Conservation (phyloP, 92 coral and sea anemone species). For the Porites cylindrica region DNA sequence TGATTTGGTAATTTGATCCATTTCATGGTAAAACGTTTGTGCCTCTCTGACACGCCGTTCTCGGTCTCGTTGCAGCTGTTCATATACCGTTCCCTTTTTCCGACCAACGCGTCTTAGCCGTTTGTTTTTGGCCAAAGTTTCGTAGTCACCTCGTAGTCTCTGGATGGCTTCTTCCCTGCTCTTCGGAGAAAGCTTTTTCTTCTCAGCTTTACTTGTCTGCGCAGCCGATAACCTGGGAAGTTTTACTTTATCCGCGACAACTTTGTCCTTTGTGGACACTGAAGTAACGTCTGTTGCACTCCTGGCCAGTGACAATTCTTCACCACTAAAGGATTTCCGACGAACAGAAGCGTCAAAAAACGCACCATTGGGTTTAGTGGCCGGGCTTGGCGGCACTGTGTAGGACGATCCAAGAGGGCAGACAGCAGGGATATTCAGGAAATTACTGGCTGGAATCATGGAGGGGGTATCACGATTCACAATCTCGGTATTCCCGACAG, state of each 20-base stretch:
- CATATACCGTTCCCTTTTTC: constrained; percentile 21
- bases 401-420: neutral
- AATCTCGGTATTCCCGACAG: constrained; percentile 17
- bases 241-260: neutral
- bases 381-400: constrained; percentile 49
- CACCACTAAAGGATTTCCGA: constrained; percentile 19
- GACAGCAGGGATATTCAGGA: constrained; percentile 7
- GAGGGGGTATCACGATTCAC: constrained; percentile 25
- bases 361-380: neutral
- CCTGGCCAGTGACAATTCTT: constrained; percentile 8
- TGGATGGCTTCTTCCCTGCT: constrained; percentile 36
- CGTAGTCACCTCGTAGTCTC: constrained; percentile 6
- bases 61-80: constrained; percentile 36
- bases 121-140: constrained; percentile 16
- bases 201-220: constrained; percentile 4
- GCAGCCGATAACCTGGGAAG: constrained; percentile 13
- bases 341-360: constrained; percentile 9
- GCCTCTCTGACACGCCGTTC: constrained; percentile 28
- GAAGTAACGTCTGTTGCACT: constrained; percentile 15
- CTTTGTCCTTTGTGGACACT: neutral
- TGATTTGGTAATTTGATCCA: constrained; percentile 56
- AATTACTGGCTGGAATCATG: neutral
- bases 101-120: constrained; percentile 2
- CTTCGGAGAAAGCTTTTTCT: neutral
- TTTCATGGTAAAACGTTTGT: constrained; percentile 38